Conservation (phyloP, 1,140 invertebrate species). For the Samia ricini region DNA sequence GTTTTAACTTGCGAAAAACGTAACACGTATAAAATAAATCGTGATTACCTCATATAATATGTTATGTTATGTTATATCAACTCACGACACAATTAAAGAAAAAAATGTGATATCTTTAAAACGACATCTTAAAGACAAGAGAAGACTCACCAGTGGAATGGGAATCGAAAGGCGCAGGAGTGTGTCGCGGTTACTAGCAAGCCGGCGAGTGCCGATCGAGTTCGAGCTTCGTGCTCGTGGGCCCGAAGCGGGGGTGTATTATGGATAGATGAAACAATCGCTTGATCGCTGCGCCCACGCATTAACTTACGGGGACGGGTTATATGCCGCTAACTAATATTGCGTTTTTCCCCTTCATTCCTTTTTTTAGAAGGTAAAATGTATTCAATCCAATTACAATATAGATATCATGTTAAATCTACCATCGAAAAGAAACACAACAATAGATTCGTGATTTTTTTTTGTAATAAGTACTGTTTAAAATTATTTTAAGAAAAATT, state of each 20-base stretch:
- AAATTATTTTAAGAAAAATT: too few relatives aligned
- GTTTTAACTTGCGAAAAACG: too few relatives aligned
- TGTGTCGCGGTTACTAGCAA: neutral
- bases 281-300: conserved; percentile 18
- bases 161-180: neutral
- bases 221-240: conserved; percentile 1
- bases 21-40: too few relatives aligned
- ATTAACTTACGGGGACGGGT: neutral
- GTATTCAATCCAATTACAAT: too few relatives aligned
- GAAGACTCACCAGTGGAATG: neutral
- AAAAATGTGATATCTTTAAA: neutral
- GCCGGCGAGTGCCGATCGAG: conserved; percentile 1
- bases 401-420: too few relatives aligned
- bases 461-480: too few relatives aligned
- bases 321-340: neutral
- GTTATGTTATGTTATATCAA: too few relatives aligned
- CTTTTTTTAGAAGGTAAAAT: too few relatives aligned
- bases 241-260: conserved; percentile 15
- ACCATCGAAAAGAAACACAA: too few relatives aligned
- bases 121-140: neutral
- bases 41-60: too few relatives aligned
- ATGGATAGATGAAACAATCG: conserved; percentile 25
- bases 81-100: neutral
- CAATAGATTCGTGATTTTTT: too few relatives aligned
- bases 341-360: too few relatives aligned